Evolutionary conservation across 2,888 invertebrate species (phyloP), one percentile per base, ranked within the genome.

Genomic region (Patella caerulea): DNA sequence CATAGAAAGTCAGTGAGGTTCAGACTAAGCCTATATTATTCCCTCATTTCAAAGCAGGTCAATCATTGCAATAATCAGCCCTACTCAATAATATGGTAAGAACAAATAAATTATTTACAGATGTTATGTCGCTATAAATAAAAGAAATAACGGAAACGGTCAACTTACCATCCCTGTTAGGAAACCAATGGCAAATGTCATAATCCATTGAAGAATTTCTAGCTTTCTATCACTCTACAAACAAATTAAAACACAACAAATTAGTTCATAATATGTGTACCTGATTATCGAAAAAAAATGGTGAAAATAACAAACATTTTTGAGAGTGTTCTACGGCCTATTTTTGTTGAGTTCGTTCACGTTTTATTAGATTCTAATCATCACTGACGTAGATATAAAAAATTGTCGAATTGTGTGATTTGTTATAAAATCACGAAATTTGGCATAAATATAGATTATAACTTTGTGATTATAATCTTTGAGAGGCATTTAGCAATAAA

Each of bases 161-260:
- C 12, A 70, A 85, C 85, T 84, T 81, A 88, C 88, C 81, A 88
- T 81, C 19, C 84, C 88, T 0, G 88, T 88, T 0, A 86, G 77
- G 71, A 86, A 79, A 24, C 88, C 88, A 24, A 88, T 85, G 11
- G 87, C 54, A 73, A 88, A 87, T 0, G 87, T 88, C 14, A 88
- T 84, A 5, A 86, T 79, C 88, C 88, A 88, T 83, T 86, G 85
- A 15, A 87, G 83, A 24, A 86, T 79, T 76, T 87, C 88, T 19
- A 87, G 76, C 72, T 86, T 87, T 24, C 79, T 79, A 11, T 83
- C 77, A 4, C 85, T 86, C 85, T 88, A 81, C 74, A 84, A 84
- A 55, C 17, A 73, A 76, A 75, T 73, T 70, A 53, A 72, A 53
- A n/a, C 24, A 45, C 34, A 19, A 14, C 19, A 4, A 19, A 55